Conservation (phyloP, 1,140 invertebrate genomes). For the Caerostris darwini region DNA sequence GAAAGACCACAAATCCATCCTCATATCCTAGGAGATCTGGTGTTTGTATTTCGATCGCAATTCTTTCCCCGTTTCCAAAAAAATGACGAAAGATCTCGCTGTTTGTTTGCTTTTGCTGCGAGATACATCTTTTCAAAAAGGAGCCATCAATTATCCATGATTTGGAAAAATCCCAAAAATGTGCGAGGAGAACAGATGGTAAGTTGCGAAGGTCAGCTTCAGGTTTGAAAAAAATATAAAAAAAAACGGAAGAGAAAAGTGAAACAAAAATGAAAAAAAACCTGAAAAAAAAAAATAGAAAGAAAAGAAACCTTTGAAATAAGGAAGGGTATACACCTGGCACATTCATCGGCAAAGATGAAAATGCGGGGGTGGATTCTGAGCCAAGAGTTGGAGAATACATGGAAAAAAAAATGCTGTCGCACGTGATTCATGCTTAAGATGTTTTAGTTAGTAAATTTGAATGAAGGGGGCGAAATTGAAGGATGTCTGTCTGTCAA, state of each 20-base stretch:
- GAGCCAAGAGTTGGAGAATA: background rate
- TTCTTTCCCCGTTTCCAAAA: background rate
- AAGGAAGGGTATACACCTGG: background rate
- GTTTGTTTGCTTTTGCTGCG: background rate
- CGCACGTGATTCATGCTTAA: background rate
- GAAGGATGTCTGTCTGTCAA: background rate
- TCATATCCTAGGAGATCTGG: background rate
- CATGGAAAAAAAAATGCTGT: background rate
- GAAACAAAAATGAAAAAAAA: background rate
- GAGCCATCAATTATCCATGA: background rate
- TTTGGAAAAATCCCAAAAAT: slow-evolving; percentile 1
- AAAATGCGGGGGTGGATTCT: background rate
- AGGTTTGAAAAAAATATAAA: background rate
- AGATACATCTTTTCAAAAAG: background rate
- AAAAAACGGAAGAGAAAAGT: background rate
- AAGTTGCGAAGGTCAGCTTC: background rate
- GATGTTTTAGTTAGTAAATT: background rate
- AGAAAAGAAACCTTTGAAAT: background rate
- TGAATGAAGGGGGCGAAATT: background rate
- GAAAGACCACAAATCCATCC: background rate
- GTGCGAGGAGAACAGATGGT: background rate
- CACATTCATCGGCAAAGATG: slow-evolving; percentile 12
- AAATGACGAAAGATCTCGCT: slow-evolving; percentile 24
- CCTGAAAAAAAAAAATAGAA: background rate
- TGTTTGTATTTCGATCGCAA: background rate